Base-by-base conservation (phyloP, 1,140 invertebrate species). In the Nasonia vitripennis region DNA sequence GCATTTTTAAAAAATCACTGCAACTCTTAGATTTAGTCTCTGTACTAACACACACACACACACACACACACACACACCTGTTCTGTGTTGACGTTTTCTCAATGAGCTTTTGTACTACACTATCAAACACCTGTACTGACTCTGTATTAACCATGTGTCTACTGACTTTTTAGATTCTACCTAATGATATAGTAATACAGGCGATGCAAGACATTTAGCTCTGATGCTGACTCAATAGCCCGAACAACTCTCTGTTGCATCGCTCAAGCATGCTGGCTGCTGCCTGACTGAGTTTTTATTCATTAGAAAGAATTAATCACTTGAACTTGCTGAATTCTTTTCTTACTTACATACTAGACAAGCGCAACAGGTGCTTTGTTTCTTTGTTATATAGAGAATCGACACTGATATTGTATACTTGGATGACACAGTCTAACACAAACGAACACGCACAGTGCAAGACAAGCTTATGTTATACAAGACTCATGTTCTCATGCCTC, bases 251-350 rank as follows among this genome's bases (percentile, higher is more conserved):
- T 92, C 87, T 92, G 88, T 90, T 93, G 91, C 90, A 91, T 92
- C 86, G 89, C 91, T 92, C 89, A 90, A 91, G 92, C 92, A 93
- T 93, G 92, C 87, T 93, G 92, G 91, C 91, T 93, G 92, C 87
- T 93, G 92, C 91, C 91, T 93, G 92, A 85, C 37, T 74, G 34
- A 85, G 9, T 81, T 81, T 77, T 48, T 55, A 48, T 68, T 79
- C 79, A 68, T 77, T 85, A 84, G 73, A 77, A 55, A 14, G 2
- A 45, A 77, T 37, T 51, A 77, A 84, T 71, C 62, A 78, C 17
- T 84, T 10, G 9, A 11, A 41, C 11, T 34, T 37, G 75, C 41
- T 48, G 68, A 81, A 73, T 11, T 83, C 31, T 83, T 31, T 70
- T 27, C 27, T 9, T 11, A 71, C 10, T 5, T 9, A 71, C 1